These are phyloP conservation scores for Frankliniella fusca DNA, from an alignment of 2,888 invertebrate genomes.

Conservation along the genomic window DNA sequence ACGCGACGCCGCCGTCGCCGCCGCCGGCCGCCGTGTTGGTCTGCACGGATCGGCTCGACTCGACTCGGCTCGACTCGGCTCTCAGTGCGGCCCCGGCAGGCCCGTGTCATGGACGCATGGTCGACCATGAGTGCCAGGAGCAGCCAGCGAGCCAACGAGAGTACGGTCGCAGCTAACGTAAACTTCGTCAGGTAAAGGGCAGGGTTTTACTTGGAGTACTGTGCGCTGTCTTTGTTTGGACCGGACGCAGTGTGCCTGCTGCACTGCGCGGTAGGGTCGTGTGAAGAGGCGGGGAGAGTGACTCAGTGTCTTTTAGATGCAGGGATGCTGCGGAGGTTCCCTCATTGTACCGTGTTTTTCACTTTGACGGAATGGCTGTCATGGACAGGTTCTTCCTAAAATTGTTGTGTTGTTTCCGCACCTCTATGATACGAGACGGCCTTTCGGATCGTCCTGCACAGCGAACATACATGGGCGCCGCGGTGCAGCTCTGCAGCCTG, in stretches of 20 bases:
- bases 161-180: not conserved
- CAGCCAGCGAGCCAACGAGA: not conserved
- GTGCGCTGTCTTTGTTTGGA: not conserved
- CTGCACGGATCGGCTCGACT: no score
- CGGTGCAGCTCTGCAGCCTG: not conserved
- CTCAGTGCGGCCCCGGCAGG: not conserved
- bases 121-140: not conserved
- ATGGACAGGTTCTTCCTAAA: no score
- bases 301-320: no score
- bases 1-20: no score
- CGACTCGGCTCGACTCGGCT: no score
- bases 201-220: not conserved
- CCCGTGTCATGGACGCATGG: conserved; percentile 15
- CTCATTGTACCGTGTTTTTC: no score
- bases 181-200: not conserved
- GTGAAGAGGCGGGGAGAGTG: not conserved
- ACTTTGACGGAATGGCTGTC: no score
- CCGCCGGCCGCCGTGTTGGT: no score
- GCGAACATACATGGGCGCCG: not conserved
- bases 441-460: not conserved
- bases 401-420: not conserved
- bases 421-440: not conserved
- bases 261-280: not conserved
- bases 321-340: no score
- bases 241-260: not conserved